Evolutionary conservation across 2,888 invertebrate species (phyloP), one percentile per base, ranked within the genome.

Genomic region (Melieria crassipennis): DNA sequence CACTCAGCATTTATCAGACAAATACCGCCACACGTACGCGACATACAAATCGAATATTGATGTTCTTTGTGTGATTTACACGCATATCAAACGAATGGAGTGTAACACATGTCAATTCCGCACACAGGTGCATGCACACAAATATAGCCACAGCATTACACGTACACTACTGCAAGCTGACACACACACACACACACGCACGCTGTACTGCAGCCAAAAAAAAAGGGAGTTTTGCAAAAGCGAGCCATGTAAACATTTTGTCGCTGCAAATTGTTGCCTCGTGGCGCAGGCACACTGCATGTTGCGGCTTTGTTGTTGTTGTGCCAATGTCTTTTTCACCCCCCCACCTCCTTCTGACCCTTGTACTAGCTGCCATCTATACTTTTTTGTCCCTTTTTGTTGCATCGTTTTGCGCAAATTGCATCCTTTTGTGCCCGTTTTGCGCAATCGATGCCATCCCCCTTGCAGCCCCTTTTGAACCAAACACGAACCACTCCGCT

Each of bases 51-150:
- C 71, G 71, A 71, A 71, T 64, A 71, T 71, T 71, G 63, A 71
- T 71, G 71, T 71, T 71, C 67, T 70, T 50, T 71, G 52, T 71
- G 67, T 71, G 71, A 71, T 71, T 71, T 67, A 67, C 71, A 71
- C 67, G 67, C 71, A 71, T 71, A 63, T 67, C 58, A 71, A 67
- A 71, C 67, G 63, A 63, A 56, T 13, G 65, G 43, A 45, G 58
- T 58, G 60, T 65, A 10, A 60, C 58, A 64, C 47, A 63, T 57
- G 55, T 10, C 66, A 56, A 60, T 9, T 65, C 5, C 6, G 42
- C 13, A 61, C 42, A 45, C 60, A 57, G n/a, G 45, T 13, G 52
- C 30, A 45, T 47, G 6, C 13, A 50, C 52, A 11, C 55, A 30
- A 30, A 30, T 30, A 30, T 30, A 30, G 30, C 30, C 3, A 30